Percentiles rank a stretch among this genome's conserved stretches.
These are phyloP conservation scores for Megatriorchis doriae DNA, from an alignment of 2,113 vertebrate genomes.

Conservation along the genomic window DNA sequence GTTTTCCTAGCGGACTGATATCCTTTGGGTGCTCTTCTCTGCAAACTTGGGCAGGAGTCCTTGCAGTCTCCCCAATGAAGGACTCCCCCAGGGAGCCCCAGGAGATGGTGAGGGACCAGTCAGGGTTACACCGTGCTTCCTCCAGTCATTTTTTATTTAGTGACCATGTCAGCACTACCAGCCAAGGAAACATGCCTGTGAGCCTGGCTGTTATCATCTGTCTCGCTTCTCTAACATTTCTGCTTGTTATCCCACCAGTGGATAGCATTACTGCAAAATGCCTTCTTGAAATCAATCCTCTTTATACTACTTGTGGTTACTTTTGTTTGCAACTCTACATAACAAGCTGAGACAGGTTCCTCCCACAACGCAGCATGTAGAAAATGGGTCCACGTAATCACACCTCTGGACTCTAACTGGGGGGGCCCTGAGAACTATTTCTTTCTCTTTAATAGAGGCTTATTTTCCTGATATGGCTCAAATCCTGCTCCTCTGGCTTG, in stretches of 20 bases:
- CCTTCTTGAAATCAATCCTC: not conserved
- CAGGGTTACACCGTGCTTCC: not conserved
- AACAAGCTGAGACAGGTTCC: not conserved
- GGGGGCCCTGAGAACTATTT: not conserved
- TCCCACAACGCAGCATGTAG: rapidly evolving
- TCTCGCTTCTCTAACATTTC: not conserved
- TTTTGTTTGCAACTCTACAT: not conserved
- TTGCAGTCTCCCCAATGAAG: not conserved
- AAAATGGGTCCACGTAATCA: not conserved
- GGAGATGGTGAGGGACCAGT: not conserved
- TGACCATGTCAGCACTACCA: not conserved
- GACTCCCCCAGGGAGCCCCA: not conserved
- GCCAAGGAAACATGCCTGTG: rapidly evolving
- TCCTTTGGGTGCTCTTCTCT: not conserved
- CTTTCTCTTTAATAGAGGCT: not conserved
- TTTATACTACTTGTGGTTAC: not conserved
- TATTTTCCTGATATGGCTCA: not conserved
- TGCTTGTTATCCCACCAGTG: not conserved
- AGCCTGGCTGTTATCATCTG: not conserved
- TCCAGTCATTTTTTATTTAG: not conserved
- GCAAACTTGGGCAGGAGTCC: not conserved
- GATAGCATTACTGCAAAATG: not conserved
- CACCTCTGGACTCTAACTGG: not conserved
- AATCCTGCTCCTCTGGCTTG: not conserved
- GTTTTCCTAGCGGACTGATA: not conserved